These are phyloP conservation scores for Melanostoma mellinum DNA, from an alignment of 2,888 invertebrate species.

Conservation along the genomic window DNA sequence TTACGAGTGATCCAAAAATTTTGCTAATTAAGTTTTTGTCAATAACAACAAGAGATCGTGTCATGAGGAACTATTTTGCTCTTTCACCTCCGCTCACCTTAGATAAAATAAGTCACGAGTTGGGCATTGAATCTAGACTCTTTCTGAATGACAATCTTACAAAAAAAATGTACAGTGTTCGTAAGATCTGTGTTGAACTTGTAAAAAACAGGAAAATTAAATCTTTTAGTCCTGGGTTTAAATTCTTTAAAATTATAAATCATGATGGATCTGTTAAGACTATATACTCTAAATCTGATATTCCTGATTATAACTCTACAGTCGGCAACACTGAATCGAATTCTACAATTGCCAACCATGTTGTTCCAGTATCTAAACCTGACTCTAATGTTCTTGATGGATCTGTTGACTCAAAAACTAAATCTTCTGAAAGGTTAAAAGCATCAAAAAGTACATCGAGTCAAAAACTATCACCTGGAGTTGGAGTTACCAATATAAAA, in stretches of 20 bases:
- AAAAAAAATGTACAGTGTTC: slow-evolving; percentile 5
- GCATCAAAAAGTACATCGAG: not conserved
- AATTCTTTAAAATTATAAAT: slow-evolving; percentile 2
- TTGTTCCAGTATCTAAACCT: not conserved
- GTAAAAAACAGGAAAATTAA: not conserved
- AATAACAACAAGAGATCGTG: not conserved
- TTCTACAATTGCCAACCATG: not conserved
- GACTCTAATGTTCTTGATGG: not conserved
- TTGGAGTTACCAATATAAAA: slow-evolving; percentile 8
- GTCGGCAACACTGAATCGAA: not conserved
- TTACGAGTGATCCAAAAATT: not conserved
- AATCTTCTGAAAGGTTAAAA: not conserved
- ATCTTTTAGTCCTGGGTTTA: not conserved
- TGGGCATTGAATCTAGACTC: not conserved
- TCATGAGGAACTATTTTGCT: not conserved
- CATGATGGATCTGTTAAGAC: not conserved
- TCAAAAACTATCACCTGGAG: not conserved
- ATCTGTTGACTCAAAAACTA: not conserved
- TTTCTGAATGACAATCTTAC: slow-evolving; percentile 2
- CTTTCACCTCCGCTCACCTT: not conserved
- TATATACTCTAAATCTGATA: not conserved
- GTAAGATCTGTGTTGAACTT: not conserved
- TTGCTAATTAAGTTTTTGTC: not conserved
- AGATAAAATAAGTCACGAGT: not conserved
- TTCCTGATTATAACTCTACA: not conserved